Conservation (phyloP, 2,797 vertebrate species). For the Lepilemur ruficaudatus region DNA sequence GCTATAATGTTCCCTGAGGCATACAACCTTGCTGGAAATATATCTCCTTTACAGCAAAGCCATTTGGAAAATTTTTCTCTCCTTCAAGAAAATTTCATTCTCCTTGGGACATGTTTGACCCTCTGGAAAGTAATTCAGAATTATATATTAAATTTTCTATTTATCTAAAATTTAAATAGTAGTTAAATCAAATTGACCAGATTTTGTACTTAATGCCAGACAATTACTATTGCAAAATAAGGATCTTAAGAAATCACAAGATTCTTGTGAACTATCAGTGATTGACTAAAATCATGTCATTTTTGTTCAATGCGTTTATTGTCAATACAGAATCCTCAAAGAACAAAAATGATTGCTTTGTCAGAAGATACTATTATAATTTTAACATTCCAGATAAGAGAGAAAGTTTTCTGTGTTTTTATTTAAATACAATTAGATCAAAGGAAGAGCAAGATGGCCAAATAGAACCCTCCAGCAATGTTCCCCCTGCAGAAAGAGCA, state of each 20-base stretch:
- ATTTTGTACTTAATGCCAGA: neutral
- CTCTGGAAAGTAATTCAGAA: neutral
- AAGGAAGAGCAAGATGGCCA: too few species aligned
- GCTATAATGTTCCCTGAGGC: neutral
- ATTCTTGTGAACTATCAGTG: neutral
- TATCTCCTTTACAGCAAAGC: neutral
- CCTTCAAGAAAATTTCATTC: neutral
- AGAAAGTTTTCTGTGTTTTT: neutral
- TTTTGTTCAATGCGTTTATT: neutral
- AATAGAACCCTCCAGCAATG: too few species aligned
- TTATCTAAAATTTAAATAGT: neutral
- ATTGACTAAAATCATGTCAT: neutral
- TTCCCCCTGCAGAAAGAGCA: too few species aligned
- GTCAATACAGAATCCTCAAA: neutral
- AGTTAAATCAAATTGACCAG: neutral
- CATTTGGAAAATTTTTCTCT: neutral
- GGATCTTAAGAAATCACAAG: neutral
- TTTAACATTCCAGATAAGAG: neutral
- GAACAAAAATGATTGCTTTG: neutral
- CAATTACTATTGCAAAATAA: neutral
- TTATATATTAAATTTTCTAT: neutral
- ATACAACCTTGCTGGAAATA: neutral
- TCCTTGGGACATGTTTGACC: neutral
- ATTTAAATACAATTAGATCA: neutral
- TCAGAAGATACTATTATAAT: neutral